Percentiles rank a stretch among this genome's conserved stretches.
Conservation (phyloP, 2,888 invertebrate species). For the Mamestra brassicae region DNA sequence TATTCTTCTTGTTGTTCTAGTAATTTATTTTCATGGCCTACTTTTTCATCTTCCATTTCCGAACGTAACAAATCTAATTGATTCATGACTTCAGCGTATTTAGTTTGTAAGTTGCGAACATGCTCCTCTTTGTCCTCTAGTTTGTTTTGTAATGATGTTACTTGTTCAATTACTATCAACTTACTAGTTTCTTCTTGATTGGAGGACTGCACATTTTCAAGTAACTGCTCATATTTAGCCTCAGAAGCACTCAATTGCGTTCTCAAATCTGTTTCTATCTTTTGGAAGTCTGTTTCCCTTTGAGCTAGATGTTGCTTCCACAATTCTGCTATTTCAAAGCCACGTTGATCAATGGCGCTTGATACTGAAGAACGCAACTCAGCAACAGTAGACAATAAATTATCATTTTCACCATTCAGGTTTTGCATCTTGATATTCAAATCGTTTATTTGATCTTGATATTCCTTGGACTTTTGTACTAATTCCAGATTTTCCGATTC, state of each 20-base stretch:
- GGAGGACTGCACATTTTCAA: constrained; percentile 86
- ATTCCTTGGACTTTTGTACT: constrained; percentile 66
- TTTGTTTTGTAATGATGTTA: constrained; percentile 84
- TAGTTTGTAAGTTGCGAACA: constrained; percentile 81
- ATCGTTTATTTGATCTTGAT: constrained; percentile 76
- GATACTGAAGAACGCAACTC: constrained; percentile 87
- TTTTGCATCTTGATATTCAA: constrained; percentile 79
- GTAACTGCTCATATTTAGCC: constrained; percentile 86
- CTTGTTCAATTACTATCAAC: constrained; percentile 83
- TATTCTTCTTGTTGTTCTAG: constrained; percentile 86
- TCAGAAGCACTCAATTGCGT: constrained; percentile 89
- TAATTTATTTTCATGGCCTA: constrained; percentile 84
- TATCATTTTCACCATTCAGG: constrained; percentile 85
- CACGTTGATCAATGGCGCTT: constrained; percentile 92
- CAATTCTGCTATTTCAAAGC: constrained; percentile 93
- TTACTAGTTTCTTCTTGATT: constrained; percentile 88
- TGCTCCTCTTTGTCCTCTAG: constrained; percentile 87
- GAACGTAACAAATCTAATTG: constrained; percentile 85
- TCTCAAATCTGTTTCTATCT: constrained; percentile 87
- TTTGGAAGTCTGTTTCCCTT: constrained; percentile 92
- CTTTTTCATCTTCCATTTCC: constrained; percentile 87
- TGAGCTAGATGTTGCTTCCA: constrained; percentile 93
- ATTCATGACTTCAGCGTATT: constrained; percentile 83
- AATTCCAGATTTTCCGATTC: constrained; percentile 74
- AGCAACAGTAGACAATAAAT: constrained; percentile 84